Percentiles rank a stretch among this genome's conserved stretches.
Evolutionary conservation across 2,797 vertebrate species (phyloP).

Genomic region (Garrulus glandarius): DNA sequence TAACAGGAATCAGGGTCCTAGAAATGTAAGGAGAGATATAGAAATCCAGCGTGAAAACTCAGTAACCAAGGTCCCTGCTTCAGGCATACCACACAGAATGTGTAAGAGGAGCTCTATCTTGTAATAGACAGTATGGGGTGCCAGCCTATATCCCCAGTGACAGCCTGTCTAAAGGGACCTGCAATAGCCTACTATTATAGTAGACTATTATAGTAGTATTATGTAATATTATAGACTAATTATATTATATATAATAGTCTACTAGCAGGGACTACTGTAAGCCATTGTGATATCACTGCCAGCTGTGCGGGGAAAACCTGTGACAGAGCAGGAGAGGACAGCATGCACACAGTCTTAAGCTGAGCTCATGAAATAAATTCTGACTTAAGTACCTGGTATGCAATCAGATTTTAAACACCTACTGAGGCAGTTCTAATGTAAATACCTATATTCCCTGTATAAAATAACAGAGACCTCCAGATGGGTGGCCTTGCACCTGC

Average conservation of each 20-base stretch:
- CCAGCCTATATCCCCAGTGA: not conserved
- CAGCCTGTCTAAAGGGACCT: not conserved
- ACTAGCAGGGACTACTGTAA: not conserved
- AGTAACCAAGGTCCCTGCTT: not conserved
- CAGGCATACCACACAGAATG: accelerated
- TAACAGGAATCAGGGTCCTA: not conserved
- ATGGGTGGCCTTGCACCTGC: not conserved
- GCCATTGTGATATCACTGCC: not conserved
- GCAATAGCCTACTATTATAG: too few relatives aligned
- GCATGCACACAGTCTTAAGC: not conserved
- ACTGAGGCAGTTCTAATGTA: not conserved
- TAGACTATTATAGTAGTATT: too few relatives aligned
- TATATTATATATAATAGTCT: too few relatives aligned
- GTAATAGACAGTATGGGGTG: not conserved
- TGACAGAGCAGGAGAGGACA: not conserved
- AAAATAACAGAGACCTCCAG: not conserved
- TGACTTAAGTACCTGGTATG: not conserved
- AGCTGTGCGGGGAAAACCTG: not conserved
- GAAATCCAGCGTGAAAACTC: not conserved
- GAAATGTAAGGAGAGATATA: not conserved
- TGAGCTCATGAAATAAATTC: not conserved
- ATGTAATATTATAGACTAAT: too few relatives aligned
- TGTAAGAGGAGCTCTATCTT: not conserved
- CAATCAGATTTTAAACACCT: not conserved
- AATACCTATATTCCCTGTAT: not conserved